phyloP scores from a whole-genome alignment of 2,888 invertebrate species.

The Unio pictorum region DNA sequence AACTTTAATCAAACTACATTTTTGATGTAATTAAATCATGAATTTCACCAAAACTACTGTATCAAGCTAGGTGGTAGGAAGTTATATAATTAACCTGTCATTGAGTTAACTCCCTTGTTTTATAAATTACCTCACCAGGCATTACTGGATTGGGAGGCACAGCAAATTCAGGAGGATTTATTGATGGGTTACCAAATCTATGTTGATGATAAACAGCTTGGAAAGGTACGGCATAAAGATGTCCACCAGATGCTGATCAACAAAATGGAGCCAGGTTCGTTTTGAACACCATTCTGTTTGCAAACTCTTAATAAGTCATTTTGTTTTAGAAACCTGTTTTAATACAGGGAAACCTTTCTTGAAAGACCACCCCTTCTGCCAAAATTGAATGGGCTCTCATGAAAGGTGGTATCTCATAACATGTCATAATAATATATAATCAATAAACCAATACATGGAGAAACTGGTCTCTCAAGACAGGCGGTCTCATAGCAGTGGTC shows the following conservation, averaged over 20 bases:
- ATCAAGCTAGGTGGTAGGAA: no score
- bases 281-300: background rate
- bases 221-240: constrained; percentile 54
- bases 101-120: background rate
- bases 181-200: constrained; percentile 67
- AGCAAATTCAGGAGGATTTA: constrained; percentile 54
- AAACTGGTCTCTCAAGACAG: no score
- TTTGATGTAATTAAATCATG: no score
- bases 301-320: background rate
- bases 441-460: no score
- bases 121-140: constrained; percentile 45
- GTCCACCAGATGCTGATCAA: constrained; percentile 66
- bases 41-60: no score
- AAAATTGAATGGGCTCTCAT: no score
- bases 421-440: no score
- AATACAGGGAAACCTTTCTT: no score
- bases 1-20: no score
- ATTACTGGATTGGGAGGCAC: constrained; percentile 64
- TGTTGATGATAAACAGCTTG: constrained; percentile 66
- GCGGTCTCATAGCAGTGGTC: no score
- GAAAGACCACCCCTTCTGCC: no score
- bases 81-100: background rate
- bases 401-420: no score
- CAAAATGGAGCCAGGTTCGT: constrained; percentile 65
- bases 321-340: background rate